Evolutionary conservation across 2,888 invertebrate genomes (phyloP).

Genomic region (Tinea trinotella): DNA sequence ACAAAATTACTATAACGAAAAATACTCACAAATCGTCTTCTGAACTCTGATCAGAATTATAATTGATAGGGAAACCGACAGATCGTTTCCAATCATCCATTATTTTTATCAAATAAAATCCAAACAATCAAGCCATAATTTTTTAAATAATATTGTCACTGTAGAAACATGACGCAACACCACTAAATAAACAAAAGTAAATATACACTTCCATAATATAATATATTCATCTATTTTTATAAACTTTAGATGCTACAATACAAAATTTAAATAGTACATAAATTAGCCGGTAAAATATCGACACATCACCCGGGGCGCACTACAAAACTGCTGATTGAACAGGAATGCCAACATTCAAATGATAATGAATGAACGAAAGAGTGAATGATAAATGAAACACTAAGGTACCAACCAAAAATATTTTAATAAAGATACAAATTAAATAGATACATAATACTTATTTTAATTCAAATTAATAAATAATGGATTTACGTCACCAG

Average conservation of each 20-base stretch:
- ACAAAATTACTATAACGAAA: no score
- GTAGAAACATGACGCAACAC: not conserved
- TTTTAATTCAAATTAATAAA: conserved; percentile 10
- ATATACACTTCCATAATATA: not conserved
- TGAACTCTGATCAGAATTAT: conserved; percentile 57
- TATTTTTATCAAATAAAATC: not conserved
- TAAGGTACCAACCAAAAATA: no score
- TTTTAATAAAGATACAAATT: not conserved
- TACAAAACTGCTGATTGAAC: conserved; percentile 3
- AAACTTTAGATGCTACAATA: no score
- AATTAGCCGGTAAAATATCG: not conserved
- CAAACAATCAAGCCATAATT: not conserved
- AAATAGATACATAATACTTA: not conserved
- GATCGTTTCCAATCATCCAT: conserved; percentile 57
- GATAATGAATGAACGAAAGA: not conserved
- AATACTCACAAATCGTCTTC: conserved; percentile 64
- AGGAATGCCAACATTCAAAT: not conserved
- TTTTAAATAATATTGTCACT: not conserved
- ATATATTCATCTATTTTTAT: no score
- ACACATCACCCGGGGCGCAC: not conserved
- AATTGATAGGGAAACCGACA: conserved; percentile 64
- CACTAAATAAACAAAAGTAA: not conserved
- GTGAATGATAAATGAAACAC: no score
- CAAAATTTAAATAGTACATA: no score
- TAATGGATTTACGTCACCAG: conserved; percentile 31